Evolutionary conservation across 2,113 vertebrate species (phyloP).

Genomic region (Gasterosteus aculeatus): DNA sequence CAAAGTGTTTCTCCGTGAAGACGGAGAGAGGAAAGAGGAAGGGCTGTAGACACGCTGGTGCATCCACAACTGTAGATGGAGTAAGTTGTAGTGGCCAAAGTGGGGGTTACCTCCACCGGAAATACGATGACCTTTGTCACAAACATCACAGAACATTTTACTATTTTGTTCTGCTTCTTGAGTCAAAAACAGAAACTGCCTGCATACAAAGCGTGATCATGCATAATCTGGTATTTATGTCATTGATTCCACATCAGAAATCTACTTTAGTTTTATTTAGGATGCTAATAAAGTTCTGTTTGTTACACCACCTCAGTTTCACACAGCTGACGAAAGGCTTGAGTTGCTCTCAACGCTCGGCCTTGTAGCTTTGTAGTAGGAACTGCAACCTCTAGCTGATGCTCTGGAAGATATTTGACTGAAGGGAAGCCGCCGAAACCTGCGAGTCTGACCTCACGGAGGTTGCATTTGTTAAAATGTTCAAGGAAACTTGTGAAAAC

Average conservation of each 20-base stretch:
- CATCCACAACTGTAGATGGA: conserved; percentile 53
- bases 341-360: conserved; percentile 20
- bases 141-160: not conserved
- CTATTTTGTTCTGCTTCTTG: not conserved
- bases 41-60: conserved; percentile 34
- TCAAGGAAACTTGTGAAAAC: conserved; percentile 1
- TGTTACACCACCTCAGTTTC: not conserved
- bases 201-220: not conserved
- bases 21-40: conserved; percentile 19
- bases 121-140: no score
- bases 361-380: conserved; percentile 20
- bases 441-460: conserved; percentile 20
- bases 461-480: conserved; percentile 13
- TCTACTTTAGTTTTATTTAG: not conserved
- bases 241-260: not conserved
- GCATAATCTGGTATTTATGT: not conserved
- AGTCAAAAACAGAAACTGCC: not conserved
- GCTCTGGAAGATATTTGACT: conserved; percentile 13
- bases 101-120: no score
- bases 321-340: not conserved
- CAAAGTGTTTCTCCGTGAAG: conserved; percentile 64
- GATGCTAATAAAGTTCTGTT: not conserved
- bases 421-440: conserved; percentile 14
- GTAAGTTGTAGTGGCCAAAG: conserved; percentile 26
- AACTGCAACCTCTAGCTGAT: conserved; percentile 22